Base-by-base conservation (phyloP, 2,797 vertebrate species). In the Lacerta viridis region DNA sequence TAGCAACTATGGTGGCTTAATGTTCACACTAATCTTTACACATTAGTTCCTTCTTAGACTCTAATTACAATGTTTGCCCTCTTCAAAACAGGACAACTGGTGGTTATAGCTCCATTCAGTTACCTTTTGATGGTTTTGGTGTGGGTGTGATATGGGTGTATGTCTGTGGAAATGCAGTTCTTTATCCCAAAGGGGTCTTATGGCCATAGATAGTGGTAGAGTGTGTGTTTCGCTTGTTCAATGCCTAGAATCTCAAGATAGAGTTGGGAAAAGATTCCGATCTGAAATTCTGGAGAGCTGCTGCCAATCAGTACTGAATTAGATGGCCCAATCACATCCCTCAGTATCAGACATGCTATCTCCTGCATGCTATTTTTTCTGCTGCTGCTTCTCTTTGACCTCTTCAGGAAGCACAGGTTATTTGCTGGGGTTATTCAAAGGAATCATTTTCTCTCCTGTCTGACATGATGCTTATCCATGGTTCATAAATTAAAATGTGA, bases 401-500 rank as follows among this genome's bases (percentile, higher is more conserved):
- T 41, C 55, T 7, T 46, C 43, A 69, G 17, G 2, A 9, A n/a
- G 33, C 68, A 64, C 25, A 68, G 23, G 43, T 68, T 59, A 3
- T 64, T 39, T 43, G 59, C 23, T 66, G 41, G 27, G 33, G 68
- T 50, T 18, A 68, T 79, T 83, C 72, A 66, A 29, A 80, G 43
- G 61, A 50, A 5, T 77, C 25, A 46, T 46, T 61, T 75, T 33
- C 55, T 76, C n/a, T 83, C 25, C 13, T 50, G 1, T 87, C 41
- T 76, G 36, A 71, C 69, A 71, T 29, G 68, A 46, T 61, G 17
- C 27, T 29, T 29, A 23, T 72, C 64, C 18, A 66, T 36, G n/a
- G 72, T 77, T 77, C 74, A 77, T 33, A 87, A 50, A 64, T 64
- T 64, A 23, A 64, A 64, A 64, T 64, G 61, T 64, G 61, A 64